Evolutionary conservation across 2,113 vertebrate genomes (phyloP), one percentile per base, ranked within the genome.

Genomic region (Pimephales promelas): DNA sequence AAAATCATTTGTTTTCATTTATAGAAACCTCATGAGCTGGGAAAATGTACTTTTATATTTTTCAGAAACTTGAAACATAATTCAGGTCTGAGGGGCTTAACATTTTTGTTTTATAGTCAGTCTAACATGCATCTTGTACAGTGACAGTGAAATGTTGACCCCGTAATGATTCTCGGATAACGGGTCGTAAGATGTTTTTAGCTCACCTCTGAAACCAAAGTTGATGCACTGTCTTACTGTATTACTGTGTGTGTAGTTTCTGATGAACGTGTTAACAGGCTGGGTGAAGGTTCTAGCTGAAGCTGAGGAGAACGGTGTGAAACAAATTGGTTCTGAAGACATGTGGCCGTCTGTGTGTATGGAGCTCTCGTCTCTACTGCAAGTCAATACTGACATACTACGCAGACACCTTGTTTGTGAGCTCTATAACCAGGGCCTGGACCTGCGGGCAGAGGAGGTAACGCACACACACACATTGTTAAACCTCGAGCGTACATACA

Each of bases 381-480:
- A 99, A 84, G 93, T 99, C 56, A 95, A 92, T 24, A 95, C 96
- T 2, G 98, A 99, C 87, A 88, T 95, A 10, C 88, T 99, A 36
- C 92, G 86, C 54, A 93, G 97, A 84, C 97, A 99, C 89, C 94
- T 98, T 0, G 97, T 98, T 47, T 96, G 95, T 77, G 97, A 99
- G 80, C 96, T 99, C 2, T 99, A 99, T 88, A 98, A 90, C 92
- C 94, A 97, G 0, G 98, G 97, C 18, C 94, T 95, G 79, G 98
- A 99, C 93, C 94, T 90, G 36, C 89, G 96, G 0, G 98, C 95
- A 2, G 98, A 99, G 86, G 96, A 98, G 96, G 98, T 97, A 89
- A 26, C 34, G 16, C 24, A 57, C 64, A 45, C 28, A 45, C 28
- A 22, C 57, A 24, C 26, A 16, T 10, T 6, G 11, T 28, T 28